Evolutionary conservation across 2,113 vertebrate genomes (phyloP), one percentile per base, ranked within the genome.

Genomic region (Siniperca knerii): DNA sequence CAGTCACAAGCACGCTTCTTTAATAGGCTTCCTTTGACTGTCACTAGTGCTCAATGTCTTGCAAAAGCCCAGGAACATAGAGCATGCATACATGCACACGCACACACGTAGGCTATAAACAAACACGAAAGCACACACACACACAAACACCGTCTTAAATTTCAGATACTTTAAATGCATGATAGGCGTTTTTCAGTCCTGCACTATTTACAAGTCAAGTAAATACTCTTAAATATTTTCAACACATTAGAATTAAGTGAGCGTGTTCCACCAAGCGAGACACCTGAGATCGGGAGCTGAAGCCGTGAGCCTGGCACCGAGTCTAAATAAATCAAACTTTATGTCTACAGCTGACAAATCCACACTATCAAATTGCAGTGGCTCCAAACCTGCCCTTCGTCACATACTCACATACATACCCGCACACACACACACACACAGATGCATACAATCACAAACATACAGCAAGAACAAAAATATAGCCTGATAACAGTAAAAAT

Each of bases 281-380:
- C 86, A 92, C 88, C 92, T 92, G 92, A 91, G 77, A 89, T 81
- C 44, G 66, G 48, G 40, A 71, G 80, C 6, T 76, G 87, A 83
- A 85, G 82, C 85, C 50, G 50, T 40, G 82, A 88, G 84, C 77
- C 68, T 82, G 81, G 84, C 89, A 87, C 79, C 9, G 46, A 76
- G 83, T 91, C 86, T 71, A 87, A 90, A 93, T 92, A 93, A 92
- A 94, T 92, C 87, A 90, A 91, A 93, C 90, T 91, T 92, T 85
- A 82, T 76, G 92, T 93, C 85, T 87, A 35, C 84, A 80, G 87
- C 81, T 87, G 85, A 92, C 89, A 92, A 89, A 92, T 90, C 85
- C 81, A 89, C 70, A 87, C 80, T 79, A 89, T 93, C 90, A 67
- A 61, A 75, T 83, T 89, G 85, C 89, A 81, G 55, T 66, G 77